These are phyloP conservation scores for Apotomis turbidana DNA, from an alignment of 2,888 invertebrate genomes.

Conservation along the genomic window DNA sequence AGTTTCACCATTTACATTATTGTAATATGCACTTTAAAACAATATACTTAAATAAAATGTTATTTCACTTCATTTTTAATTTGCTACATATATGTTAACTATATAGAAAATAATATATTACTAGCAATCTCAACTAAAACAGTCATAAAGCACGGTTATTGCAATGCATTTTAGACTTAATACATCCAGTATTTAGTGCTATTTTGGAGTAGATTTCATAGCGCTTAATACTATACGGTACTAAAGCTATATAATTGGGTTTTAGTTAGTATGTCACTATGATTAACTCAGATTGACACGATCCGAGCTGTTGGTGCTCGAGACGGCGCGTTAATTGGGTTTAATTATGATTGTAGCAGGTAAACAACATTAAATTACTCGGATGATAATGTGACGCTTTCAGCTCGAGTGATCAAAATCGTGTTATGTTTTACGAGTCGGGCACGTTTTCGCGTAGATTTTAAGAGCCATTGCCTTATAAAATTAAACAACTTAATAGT, in stretches of 20 bases:
- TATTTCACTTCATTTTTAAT: not conserved
- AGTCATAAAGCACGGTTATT: not conserved
- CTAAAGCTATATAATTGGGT: not conserved
- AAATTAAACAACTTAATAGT: too few relatives aligned
- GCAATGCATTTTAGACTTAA: not conserved
- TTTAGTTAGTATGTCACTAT: not conserved
- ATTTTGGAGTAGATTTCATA: not conserved
- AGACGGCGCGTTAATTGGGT: slow-evolving; percentile 15
- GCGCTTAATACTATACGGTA: not conserved
- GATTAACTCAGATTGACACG: slow-evolving; percentile 13
- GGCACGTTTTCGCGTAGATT: too few relatives aligned
- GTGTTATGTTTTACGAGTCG: not conserved
- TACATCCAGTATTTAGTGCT: not conserved
- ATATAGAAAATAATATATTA: not conserved
- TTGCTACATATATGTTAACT: not conserved
- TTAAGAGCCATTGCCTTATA: too few relatives aligned
- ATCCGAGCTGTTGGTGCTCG: slow-evolving; percentile 7
- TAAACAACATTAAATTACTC: slow-evolving; percentile 1
- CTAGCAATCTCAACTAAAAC: not conserved
- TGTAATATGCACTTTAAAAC: not conserved
- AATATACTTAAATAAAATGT: not conserved
- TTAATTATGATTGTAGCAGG: slow-evolving; percentile 20
- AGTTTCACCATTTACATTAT: not conserved
- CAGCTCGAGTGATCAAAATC: not conserved
- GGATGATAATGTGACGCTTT: not conserved